Evolutionary conservation across 1,140 invertebrate species (phyloP), one percentile per base, ranked within the genome.

Genomic region (Caenorhabditis latens): DNA sequence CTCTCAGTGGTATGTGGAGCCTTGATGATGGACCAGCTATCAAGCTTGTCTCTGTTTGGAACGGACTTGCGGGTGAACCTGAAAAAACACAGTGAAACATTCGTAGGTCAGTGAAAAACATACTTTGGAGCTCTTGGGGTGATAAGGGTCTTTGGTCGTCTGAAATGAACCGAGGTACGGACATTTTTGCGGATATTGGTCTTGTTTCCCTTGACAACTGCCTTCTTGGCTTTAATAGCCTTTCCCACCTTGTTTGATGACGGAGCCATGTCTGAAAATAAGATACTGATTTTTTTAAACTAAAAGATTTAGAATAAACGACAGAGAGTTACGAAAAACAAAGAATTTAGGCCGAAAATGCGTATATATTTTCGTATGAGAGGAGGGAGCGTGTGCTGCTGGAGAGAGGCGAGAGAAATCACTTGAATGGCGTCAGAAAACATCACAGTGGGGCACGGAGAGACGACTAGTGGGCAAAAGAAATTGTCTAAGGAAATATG

Each of bases 1-100:
- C 97, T 97, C 95, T 99, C 98, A 93, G 97, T 99, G 21, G 97
- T 99, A 92, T 99, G 94, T 40, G 98, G 98, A 93, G 95, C 98
- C 93, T 99, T 99, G 90, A 99, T 97, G 92, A 99, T 97, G 91
- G 97, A 97, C 94, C 96, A 85, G 32, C 43, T 55, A 42, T 85
- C 84, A 46, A 85, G 63, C 63, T 85, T 85, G 61, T 16, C 8
- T 55, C 58, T 55, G 98, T 97, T 95, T 43, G 97, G 96, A 53
- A 97, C 95, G 90, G 96, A 97, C 93, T 97, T 97, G 90, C 96
- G 95, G 14, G 96, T 96, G 92, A 43, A 85, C 43, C 84, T 85
- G 16, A n/a, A 85, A 67, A 43, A 50, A 85, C 8, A 21, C 40
- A 1, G 6, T 7, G 13, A 61, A 5, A 19, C 4, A 0, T 67